These are phyloP conservation scores for Pinctada fucata DNA, from an alignment of 2,888 invertebrate genomes.

Conservation along the genomic window DNA sequence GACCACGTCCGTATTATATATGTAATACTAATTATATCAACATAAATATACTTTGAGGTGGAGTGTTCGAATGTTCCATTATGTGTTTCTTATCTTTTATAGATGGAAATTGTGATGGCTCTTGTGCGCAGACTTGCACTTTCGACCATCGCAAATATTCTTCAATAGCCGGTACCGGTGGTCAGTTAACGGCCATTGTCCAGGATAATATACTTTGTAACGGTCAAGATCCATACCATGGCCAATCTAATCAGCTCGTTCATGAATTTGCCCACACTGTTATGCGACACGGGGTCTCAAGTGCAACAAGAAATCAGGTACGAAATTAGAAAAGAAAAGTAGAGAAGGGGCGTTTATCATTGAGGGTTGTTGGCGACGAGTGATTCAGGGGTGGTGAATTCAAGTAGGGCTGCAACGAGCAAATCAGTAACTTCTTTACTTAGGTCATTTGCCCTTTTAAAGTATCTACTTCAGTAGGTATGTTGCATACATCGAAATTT, in stretches of 20 bases:
- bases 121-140: slow-evolving; percentile 58
- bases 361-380: too few relatives aligned
- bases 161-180: slow-evolving; percentile 57
- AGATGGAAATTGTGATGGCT: slow-evolving; percentile 48
- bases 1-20: too few relatives aligned
- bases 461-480: background rate
- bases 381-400: too few relatives aligned
- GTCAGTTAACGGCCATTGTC: slow-evolving; percentile 46
- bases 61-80: too few relatives aligned
- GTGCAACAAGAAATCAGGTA: slow-evolving; percentile 31
- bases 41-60: too few relatives aligned
- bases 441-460: background rate
- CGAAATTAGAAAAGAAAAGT: too few relatives aligned
- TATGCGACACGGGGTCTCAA: slow-evolving; percentile 34
- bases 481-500: background rate
- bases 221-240: slow-evolving; percentile 53
- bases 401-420: too few relatives aligned
- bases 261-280: slow-evolving; percentile 62
- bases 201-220: slow-evolving; percentile 63
- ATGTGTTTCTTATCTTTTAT: too few relatives aligned
- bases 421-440: too few relatives aligned
- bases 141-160: slow-evolving; percentile 62
- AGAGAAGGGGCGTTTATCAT: too few relatives aligned
- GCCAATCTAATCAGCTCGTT: slow-evolving; percentile 52
- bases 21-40: too few relatives aligned